A percentile compares a stretch with the other conserved stretches of the same genome.
phyloP scores from a whole-genome alignment of 2,888 invertebrate genomes.

The Molorchus minor region DNA sequence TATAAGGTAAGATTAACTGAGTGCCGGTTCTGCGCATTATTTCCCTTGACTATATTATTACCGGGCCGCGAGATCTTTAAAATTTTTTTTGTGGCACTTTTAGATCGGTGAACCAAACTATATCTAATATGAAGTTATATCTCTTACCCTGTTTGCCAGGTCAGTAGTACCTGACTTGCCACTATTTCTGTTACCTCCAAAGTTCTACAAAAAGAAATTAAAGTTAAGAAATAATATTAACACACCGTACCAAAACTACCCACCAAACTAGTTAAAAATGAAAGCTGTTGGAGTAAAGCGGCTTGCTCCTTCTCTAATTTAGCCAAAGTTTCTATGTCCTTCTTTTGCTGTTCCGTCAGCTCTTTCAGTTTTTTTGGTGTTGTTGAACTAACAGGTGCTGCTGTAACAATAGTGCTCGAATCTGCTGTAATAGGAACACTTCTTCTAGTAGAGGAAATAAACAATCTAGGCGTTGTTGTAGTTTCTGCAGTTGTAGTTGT shows the following conservation, averaged over 20 bases:
- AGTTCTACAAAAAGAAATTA: slow-evolving; percentile 29
- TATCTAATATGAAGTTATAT: no score
- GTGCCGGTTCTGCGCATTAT: no score
- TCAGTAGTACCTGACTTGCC: slow-evolving; percentile 32
- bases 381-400: slow-evolving; percentile 25
- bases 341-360: slow-evolving; percentile 58
- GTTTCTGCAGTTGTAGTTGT: slow-evolving; percentile 18
- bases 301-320: slow-evolving; percentile 59
- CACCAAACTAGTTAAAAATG: slow-evolving; percentile 59
- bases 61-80: no score
- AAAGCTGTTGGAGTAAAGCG: slow-evolving; percentile 58
- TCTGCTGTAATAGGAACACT: slow-evolving; percentile 21
- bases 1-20: no score
- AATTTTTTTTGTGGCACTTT: no score
- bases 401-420: slow-evolving; percentile 23
- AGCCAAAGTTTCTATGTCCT: slow-evolving; percentile 57
- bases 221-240: slow-evolving; percentile 3
- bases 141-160: slow-evolving; percentile 53
- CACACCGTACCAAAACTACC: slow-evolving; percentile 10
- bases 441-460: slow-evolving; percentile 24
- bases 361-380: slow-evolving; percentile 49
- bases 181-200: slow-evolving; percentile 33
- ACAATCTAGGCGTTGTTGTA: slow-evolving; percentile 19
- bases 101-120: no score
- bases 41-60: no score